Conservation (phyloP, 92 coral and sea anemone genomes). For the Zoanthus sansibaricus region DNA sequence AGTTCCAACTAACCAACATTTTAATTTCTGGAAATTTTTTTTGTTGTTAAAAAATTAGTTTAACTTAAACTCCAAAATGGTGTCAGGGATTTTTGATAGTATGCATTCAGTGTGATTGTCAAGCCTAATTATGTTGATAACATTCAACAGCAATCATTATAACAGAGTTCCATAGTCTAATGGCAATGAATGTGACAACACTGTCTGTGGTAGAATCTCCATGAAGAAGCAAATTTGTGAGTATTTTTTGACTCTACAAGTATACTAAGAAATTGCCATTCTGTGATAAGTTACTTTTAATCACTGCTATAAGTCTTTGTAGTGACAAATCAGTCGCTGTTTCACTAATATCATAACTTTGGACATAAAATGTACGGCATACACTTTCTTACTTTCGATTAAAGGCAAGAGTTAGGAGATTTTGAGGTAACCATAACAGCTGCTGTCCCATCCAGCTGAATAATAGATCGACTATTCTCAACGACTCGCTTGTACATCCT, state of each 20-base stretch:
- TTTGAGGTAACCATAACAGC: conserved; percentile 3
- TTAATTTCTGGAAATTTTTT: too few relatives aligned
- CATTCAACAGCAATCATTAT: conserved; percentile 3
- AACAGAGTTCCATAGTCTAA: background rate
- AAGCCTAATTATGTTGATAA: background rate
- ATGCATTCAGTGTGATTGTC: background rate
- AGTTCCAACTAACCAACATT: too few relatives aligned
- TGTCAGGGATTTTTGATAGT: too few relatives aligned
- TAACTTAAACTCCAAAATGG: too few relatives aligned
- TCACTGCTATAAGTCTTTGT: conserved; percentile 3
- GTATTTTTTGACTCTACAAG: background rate
- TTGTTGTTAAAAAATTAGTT: too few relatives aligned
- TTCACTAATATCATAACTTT: conserved; percentile 2
- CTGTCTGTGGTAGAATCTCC: conserved; percentile 4
- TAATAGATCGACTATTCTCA: background rate
- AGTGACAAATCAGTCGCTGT: background rate
- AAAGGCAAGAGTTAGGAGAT: background rate
- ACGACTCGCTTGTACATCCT: conserved; percentile 35
- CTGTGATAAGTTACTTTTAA: background rate
- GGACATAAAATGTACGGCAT: conserved; percentile 2
- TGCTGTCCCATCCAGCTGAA: background rate
- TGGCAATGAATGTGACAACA: background rate
- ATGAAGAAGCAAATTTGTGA: background rate
- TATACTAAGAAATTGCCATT: background rate
- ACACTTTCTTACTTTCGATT: conserved; percentile 10